Conservation (phyloP, 2,888 invertebrate species). For the Cecidostiba fungosa region DNA sequence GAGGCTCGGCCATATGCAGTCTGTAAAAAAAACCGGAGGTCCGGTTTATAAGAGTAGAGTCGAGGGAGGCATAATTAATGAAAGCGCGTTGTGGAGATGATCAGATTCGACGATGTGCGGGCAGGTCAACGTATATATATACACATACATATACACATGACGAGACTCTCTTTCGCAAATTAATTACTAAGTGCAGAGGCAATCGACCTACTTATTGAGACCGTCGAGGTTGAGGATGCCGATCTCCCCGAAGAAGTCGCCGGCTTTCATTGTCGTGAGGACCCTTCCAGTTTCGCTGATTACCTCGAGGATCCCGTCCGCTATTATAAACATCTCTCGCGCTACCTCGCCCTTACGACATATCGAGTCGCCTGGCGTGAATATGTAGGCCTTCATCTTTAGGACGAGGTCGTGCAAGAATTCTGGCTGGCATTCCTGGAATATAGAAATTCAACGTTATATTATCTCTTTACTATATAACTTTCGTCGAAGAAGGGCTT, state of each 20-base stretch:
- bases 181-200: conserved; percentile 14
- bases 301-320: conserved; percentile 97
- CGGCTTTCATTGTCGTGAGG: conserved; percentile 97
- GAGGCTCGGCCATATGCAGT: neutral
- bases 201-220: conserved; percentile 90
- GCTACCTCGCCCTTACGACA: conserved; percentile 97
- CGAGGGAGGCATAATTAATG: conserved; percentile 6
- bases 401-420: conserved; percentile 97
- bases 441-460: conserved; percentile 51
- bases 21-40: neutral
- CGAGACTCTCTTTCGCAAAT: neutral
- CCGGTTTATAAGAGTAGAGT: neutral
- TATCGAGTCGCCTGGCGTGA: conserved; percentile 98
- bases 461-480: neutral
- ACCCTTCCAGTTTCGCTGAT: conserved; percentile 96
- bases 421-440: conserved; percentile 97
- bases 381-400: conserved; percentile 99
- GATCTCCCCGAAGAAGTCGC: conserved; percentile 98
- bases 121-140: neutral
- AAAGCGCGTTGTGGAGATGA: too few relatives aligned
- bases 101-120: neutral
- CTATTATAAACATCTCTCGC: conserved; percentile 98
- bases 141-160: neutral
- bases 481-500: neutral
- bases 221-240: conserved; percentile 97